phyloP scores from a whole-genome alignment of 2,113 vertebrate genomes.

The Lophochroa leadbeateri region DNA sequence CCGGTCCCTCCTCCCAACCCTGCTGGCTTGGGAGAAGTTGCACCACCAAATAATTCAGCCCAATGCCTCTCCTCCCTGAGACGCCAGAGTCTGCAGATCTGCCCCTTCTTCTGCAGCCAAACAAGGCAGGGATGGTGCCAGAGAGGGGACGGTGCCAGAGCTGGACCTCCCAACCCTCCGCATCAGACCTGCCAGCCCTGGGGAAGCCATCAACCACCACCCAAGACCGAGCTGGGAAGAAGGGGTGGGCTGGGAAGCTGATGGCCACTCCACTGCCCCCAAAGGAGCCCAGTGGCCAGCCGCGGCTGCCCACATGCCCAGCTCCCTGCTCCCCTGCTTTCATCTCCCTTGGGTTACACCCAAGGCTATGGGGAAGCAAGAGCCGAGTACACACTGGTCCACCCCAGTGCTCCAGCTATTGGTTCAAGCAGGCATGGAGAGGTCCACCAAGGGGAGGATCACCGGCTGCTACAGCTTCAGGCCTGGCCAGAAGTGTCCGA shows the following conservation, averaged over 20 bases:
- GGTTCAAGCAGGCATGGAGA: not conserved
- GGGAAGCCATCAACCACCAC: not conserved
- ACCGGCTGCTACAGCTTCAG: not conserved
- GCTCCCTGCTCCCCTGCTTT: not conserved
- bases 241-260: not conserved
- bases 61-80: not conserved
- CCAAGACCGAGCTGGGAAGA: rapidly evolving
- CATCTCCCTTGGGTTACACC: conserved; percentile 23
- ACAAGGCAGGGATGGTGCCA: not conserved
- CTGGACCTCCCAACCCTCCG: not conserved
- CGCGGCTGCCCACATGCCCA: not conserved
- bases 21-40: not conserved
- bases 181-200: not conserved
- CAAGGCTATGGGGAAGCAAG: not conserved
- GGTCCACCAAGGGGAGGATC: not conserved
- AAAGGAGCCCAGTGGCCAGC: not conserved
- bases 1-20: not conserved
- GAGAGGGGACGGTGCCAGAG: not conserved
- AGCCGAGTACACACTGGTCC: not conserved
- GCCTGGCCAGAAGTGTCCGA: not conserved
- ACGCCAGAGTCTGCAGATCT: not conserved
- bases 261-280: rapidly evolving
- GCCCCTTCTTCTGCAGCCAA: rapidly evolving
- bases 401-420: not conserved
- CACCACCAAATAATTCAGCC: not conserved